These are phyloP conservation scores for Diabrotica undecimpunctata DNA, from an alignment of 1,140 invertebrate species.

Conservation along the genomic window DNA sequence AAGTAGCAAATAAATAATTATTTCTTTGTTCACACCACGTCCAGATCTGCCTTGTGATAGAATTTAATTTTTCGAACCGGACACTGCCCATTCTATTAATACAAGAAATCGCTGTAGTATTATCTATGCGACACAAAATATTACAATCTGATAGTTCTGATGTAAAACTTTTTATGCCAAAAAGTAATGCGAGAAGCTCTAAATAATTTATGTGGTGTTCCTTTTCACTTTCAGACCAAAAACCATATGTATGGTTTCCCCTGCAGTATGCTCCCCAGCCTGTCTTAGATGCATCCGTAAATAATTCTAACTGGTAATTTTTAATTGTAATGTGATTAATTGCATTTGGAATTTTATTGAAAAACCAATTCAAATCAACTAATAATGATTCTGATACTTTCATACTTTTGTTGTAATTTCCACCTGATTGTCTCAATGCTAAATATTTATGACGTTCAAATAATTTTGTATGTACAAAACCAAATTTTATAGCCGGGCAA, in stretches of 20 bases:
- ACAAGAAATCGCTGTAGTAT: constrained; percentile 10
- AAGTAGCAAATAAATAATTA: constrained; percentile 32
- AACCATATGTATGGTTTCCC: too few relatives aligned
- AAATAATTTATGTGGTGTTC: constrained; percentile 20
- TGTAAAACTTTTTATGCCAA: constrained; percentile 22
- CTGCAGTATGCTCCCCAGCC: too few relatives aligned
- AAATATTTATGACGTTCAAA: constrained; percentile 16
- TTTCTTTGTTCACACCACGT: constrained; percentile 37
- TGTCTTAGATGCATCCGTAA: too few relatives aligned
- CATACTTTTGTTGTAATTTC: constrained; percentile 31
- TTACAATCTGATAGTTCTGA: constrained; percentile 2
- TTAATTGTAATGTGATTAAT: too few relatives aligned
- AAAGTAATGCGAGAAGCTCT: constrained; percentile 16
- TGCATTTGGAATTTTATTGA: too few relatives aligned
- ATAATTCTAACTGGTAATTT: too few relatives aligned
- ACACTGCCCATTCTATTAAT: constrained; percentile 33
- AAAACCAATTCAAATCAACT: too few relatives aligned
- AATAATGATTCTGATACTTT: too few relatives aligned
- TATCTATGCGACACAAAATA: constrained; percentile 15
- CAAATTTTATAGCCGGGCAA: constrained; percentile 9
- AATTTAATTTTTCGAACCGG: constrained; percentile 26
- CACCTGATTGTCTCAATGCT: constrained; percentile 3
- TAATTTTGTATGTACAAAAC: constrained; percentile 14
- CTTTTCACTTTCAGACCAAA: too few relatives aligned
- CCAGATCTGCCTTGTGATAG: constrained; percentile 32